phyloP scores from a whole-genome alignment of 23 tunicate species.

The Pegea sp. region DNA sequence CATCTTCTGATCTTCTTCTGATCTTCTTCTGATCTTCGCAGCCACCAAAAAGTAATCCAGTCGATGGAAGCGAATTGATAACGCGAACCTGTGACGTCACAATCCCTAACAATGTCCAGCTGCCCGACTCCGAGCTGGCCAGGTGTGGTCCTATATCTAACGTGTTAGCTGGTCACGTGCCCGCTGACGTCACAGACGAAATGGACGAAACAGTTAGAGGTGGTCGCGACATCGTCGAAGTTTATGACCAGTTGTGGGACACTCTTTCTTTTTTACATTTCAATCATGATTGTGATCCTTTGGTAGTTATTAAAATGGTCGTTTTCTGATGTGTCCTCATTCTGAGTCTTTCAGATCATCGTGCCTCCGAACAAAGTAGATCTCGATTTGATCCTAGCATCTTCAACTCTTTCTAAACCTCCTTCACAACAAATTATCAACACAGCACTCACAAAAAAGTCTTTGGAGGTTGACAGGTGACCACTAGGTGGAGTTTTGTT shows the following conservation, averaged over 20 bases:
- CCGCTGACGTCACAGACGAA: no score
- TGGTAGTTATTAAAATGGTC: no score
- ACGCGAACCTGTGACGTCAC: conserved; percentile 39
- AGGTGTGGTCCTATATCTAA: conserved; percentile 50
- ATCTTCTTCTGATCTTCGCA: no score
- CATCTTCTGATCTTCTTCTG: background rate
- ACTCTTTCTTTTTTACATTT: no score
- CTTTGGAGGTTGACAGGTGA: conserved; percentile 14
- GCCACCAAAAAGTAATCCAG: conserved; percentile 45
- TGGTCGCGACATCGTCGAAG: no score
- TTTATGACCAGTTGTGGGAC: no score
- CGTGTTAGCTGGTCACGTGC: conserved; percentile 73
- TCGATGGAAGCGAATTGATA: conserved; percentile 16
- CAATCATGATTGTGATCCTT: no score
- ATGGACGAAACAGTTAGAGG: no score
- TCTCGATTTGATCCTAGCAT: conserved; percentile 35
- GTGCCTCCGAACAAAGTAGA: conserved; percentile 27
- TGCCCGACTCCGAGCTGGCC: conserved; percentile 23
- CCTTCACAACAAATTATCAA: conserved; percentile 39
- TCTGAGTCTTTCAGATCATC: conserved; percentile 46
- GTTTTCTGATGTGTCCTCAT: no score
- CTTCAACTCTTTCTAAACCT: conserved; percentile 35
- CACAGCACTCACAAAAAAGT: no score
- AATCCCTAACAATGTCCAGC: conserved; percentile 52
- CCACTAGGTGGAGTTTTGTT: no score